phyloP scores from a whole-genome alignment of 2,797 vertebrate species.

The Halcyon chelicuti region DNA sequence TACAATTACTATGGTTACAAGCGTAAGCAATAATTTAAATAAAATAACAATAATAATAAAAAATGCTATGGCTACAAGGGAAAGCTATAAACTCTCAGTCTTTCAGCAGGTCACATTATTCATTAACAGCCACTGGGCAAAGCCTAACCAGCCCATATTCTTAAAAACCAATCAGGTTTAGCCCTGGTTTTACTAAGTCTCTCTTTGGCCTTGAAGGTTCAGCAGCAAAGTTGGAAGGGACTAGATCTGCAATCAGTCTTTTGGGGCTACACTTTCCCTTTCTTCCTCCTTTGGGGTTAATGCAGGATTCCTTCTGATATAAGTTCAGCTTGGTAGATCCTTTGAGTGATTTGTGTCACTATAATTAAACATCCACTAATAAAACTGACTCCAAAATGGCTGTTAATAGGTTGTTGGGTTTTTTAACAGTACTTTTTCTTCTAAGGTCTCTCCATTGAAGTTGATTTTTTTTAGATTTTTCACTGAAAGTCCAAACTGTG shows the following conservation, averaged over 20 bases:
- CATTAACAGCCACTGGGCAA: background rate
- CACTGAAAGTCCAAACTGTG: background rate
- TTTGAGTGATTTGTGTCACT: background rate
- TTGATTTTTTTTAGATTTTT: background rate
- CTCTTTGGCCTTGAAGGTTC: background rate
- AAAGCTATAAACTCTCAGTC: background rate
- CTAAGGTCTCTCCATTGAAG: background rate
- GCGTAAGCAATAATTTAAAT: background rate
- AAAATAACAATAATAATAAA: too few relatives aligned
- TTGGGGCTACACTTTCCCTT: background rate
- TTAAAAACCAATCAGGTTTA: background rate
- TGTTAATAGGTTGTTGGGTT: background rate
- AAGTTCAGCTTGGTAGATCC: background rate
- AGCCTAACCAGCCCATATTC: background rate
- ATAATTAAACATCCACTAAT: background rate
- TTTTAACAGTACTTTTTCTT: background rate
- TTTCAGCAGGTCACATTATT: slow-evolving; percentile 5
- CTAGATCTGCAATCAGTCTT: background rate
- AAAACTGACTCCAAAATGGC: background rate
- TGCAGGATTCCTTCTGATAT: background rate
- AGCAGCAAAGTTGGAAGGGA: background rate
- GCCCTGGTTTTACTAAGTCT: background rate
- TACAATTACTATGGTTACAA: background rate
- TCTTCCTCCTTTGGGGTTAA: background rate
- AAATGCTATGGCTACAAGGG: background rate